Evolutionary conservation across 1,140 invertebrate genomes (phyloP).

Genomic region (Lithobius niger): DNA sequence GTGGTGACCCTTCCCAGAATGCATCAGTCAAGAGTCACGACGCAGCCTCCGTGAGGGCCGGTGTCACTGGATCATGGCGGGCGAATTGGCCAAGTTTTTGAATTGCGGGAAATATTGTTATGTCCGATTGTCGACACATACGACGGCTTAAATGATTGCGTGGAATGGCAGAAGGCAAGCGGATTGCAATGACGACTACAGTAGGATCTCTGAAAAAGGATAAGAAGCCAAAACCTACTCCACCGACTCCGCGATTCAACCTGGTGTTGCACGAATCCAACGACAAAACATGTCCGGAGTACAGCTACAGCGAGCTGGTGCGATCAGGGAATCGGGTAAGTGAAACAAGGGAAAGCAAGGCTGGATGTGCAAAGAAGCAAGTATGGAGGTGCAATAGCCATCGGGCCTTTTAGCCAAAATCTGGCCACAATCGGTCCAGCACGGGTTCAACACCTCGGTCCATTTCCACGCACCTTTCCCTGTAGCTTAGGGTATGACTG

Average conservation of each 20-base stretch:
- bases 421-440: too few relatives aligned
- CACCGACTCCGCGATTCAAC: constrained; percentile 41
- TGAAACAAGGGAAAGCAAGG: too few relatives aligned
- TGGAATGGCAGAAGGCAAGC: constrained; percentile 40
- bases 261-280: constrained; percentile 45
- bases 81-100: constrained; percentile 13
- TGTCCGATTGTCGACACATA: neutral
- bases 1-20: constrained; percentile 6
- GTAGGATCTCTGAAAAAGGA: constrained; percentile 26
- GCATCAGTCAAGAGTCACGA: constrained; percentile 2
- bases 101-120: constrained; percentile 5
- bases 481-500: too few relatives aligned
- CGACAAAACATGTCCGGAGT: constrained; percentile 48
- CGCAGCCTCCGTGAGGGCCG: constrained; percentile 1
- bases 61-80: constrained; percentile 14
- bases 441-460: too few relatives aligned
- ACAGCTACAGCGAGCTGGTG: constrained; percentile 47
- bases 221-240: constrained; percentile 33
- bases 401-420: too few relatives aligned
- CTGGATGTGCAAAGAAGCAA: too few relatives aligned
- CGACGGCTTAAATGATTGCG: constrained; percentile 8
- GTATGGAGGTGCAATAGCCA: too few relatives aligned
- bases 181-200: constrained; percentile 36
- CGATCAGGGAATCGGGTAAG: constrained; percentile 44
- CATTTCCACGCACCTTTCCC: too few relatives aligned